These are phyloP conservation scores for Leptura quadrifasciata DNA, from an alignment of 2,888 invertebrate species.

Conservation along the genomic window DNA sequence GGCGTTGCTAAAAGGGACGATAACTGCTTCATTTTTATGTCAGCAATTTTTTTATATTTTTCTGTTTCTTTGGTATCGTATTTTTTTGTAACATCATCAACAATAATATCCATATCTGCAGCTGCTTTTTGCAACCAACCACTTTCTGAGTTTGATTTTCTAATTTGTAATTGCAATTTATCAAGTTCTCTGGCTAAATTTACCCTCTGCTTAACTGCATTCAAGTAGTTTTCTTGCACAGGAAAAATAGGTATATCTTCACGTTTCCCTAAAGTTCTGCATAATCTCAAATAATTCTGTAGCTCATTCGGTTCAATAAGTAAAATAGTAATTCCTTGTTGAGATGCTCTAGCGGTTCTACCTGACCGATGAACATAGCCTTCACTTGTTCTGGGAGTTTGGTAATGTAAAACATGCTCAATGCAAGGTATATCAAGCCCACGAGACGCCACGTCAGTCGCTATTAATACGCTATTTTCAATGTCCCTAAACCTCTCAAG, in stretches of 20 bases:
- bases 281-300: conserved; percentile 85
- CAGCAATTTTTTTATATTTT: conserved; percentile 71
- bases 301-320: conserved; percentile 93
- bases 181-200: conserved; percentile 88
- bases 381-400: conserved; percentile 95
- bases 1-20: conserved; percentile 76
- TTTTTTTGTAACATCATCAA: conserved; percentile 80
- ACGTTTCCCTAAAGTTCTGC: conserved; percentile 89
- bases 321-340: conserved; percentile 92
- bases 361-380: conserved; percentile 98
- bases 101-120: conserved; percentile 92
- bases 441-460: conserved; percentile 98
- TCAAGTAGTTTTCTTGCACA: conserved; percentile 79
- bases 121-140: conserved; percentile 93
- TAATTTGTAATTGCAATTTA: conserved; percentile 80
- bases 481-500: conserved; percentile 89
- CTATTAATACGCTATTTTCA: conserved; percentile 85
- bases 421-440: conserved; percentile 96
- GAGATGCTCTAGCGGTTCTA: conserved; percentile 92
- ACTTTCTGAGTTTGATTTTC: conserved; percentile 80
- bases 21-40: conserved; percentile 75
- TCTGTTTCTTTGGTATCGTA: conserved; percentile 62
- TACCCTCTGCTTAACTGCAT: conserved; percentile 83
- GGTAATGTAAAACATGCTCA: conserved; percentile 97
- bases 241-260: conserved; percentile 91